Conservation (phyloP, 2,113 vertebrate species). For the Echinops telfairi region DNA sequence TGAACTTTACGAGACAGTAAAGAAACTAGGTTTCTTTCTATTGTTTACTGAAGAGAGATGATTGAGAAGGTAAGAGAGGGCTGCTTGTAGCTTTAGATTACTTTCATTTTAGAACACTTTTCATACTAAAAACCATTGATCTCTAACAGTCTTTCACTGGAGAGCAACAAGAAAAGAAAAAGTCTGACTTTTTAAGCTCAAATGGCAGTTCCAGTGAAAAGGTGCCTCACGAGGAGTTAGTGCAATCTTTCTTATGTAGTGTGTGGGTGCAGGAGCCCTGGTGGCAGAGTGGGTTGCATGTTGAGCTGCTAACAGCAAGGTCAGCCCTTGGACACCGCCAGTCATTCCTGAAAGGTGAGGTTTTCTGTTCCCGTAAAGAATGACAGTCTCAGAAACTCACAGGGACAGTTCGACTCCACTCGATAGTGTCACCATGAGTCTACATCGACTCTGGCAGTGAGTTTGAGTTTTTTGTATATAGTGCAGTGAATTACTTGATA, state of each 20-base stretch:
- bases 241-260: slow-evolving; percentile 27
- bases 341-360: no score
- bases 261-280: not conserved
- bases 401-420: no score
- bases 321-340: no score
- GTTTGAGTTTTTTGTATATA: no score
- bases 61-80: not conserved
- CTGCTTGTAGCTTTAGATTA: not conserved
- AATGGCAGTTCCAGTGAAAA: slow-evolving; percentile 48
- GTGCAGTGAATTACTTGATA: no score
- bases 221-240: not conserved
- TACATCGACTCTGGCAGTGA: no score
- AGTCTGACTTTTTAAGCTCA: not conserved
- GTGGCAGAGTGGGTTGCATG: no score
- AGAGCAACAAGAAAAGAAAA: slow-evolving; percentile 14
- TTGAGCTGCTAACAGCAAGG: no score
- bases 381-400: no score
- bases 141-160: not conserved
- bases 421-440: no score
- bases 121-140: slow-evolving; percentile 2
- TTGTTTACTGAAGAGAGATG: not conserved
- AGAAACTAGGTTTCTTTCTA: not conserved
- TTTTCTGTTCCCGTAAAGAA: no score
- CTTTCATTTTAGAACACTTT: slow-evolving; percentile 10
- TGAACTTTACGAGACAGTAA: not conserved